A percentile compares a stretch with the other conserved stretches of the same genome.
Evolutionary conservation across 2,113 vertebrate genomes (phyloP).

Genomic region (Protomyctophum bolini): DNA sequence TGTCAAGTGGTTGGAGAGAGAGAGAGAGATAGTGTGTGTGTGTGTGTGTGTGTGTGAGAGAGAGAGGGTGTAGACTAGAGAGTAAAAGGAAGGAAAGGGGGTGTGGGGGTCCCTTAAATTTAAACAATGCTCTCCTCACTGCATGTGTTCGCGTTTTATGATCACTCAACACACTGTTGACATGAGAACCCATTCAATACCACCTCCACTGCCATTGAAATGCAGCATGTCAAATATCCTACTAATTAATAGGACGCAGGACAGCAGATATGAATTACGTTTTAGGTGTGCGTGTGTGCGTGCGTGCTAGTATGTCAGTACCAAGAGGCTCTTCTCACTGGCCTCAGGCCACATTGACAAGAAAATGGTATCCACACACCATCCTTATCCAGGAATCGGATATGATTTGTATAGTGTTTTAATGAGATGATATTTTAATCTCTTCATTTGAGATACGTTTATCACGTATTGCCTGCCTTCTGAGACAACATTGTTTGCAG

Average conservation of each 20-base stretch:
- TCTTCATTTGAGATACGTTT: neutral
- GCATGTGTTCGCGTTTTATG: constrained; percentile 38
- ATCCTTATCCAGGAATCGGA: neutral
- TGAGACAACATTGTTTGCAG: too few species aligned
- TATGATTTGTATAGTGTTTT: neutral
- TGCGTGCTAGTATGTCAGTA: too few species aligned
- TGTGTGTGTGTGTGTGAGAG: neutral
- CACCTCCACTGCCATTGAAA: constrained; percentile 10
- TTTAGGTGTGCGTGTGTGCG: constrained; percentile 19
- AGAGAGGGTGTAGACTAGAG: neutral
- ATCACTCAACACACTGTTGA: constrained; percentile 56
- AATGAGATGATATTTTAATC: neutral
- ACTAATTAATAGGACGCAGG: constrained; percentile 53
- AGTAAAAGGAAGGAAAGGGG: constrained; percentile 6
- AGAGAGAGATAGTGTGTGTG: constrained; percentile 19
- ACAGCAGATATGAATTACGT: constrained; percentile 40
- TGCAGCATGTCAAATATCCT: constrained; percentile 50
- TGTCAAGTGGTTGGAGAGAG: constrained; percentile 44
- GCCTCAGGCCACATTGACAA: neutral
- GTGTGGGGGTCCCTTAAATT: constrained; percentile 41
- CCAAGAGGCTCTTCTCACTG: neutral
- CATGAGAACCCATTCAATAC: constrained; percentile 38
- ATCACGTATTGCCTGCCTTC: neutral
- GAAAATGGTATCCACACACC: neutral
- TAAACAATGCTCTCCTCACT: constrained; percentile 57